A percentile compares a stretch with the other conserved stretches of the same genome.
Conservation (phyloP, 2,888 invertebrate species). For the Eupithecia abbreviata region DNA sequence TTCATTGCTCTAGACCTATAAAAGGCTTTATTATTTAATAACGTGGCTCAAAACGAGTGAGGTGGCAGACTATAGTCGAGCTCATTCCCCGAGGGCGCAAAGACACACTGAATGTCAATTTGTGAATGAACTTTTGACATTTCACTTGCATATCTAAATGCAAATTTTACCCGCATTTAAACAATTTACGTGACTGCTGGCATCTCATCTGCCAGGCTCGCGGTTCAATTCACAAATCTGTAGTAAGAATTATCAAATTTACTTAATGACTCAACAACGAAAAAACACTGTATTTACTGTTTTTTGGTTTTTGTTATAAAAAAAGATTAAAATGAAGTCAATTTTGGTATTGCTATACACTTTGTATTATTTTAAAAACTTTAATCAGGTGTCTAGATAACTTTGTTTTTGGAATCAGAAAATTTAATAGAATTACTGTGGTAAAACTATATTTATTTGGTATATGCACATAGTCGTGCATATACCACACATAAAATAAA, state of each 20-base stretch:
- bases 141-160: conserved; percentile 41
- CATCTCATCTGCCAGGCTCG: background rate
- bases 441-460: too few species aligned
- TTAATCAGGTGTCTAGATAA: too few species aligned
- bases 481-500: too few species aligned
- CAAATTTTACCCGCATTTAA: conserved; percentile 38
- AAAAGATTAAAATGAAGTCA: too few species aligned
- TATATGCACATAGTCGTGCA: too few species aligned
- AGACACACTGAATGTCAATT: conserved; percentile 40
- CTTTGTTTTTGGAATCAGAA: too few species aligned
- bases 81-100: conserved; percentile 33
- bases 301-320: too few species aligned
- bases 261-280: background rate
- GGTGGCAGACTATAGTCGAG: conserved; percentile 23
- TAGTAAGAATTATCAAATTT: background rate
- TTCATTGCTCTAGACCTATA: conserved; percentile 26
- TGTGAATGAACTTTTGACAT: conserved; percentile 52
- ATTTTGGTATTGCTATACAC: too few species aligned
- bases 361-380: too few species aligned
- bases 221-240: conserved; percentile 20
- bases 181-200: conserved; percentile 16
- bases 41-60: conserved; percentile 32
- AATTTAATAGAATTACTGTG: too few species aligned
- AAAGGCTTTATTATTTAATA: conserved; percentile 34
- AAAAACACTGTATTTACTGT: too few species aligned